Evolutionary conservation across 2,888 invertebrate species (phyloP).

Genomic region (Conops quadrifasciatus): DNA sequence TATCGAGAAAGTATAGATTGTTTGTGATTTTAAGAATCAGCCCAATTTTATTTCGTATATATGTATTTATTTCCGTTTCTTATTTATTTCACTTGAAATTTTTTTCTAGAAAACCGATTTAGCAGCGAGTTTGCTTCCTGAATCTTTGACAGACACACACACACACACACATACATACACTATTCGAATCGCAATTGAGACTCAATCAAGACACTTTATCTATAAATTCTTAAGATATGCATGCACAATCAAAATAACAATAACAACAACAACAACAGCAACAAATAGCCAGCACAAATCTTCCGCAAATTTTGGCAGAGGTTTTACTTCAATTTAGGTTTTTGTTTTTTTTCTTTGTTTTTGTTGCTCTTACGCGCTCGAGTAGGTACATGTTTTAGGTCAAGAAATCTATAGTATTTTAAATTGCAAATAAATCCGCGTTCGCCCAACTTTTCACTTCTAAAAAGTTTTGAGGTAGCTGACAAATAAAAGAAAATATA

Average conservation of each 20-base stretch:
- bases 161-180: too few species aligned
- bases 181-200: too few species aligned
- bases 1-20: too few species aligned
- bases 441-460: neutral
- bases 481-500: neutral
- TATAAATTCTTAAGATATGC: neutral
- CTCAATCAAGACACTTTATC: neutral
- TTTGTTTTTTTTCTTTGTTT: neutral
- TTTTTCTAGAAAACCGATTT: neutral
- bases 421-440: constrained; percentile 21
- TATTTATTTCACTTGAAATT: neutral
- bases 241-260: neutral
- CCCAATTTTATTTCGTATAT: too few species aligned
- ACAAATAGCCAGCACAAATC: neutral
- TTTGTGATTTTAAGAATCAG: too few species aligned
- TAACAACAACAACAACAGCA: neutral
- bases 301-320: neutral
- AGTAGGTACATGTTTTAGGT: constrained; percentile 25
- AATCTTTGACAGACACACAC: neutral
- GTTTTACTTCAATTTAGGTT: neutral
- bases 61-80: neutral
- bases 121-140: constrained; percentile 33
- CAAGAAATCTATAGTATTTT: constrained; percentile 11
- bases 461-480: neutral
- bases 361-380: neutral